Percentiles rank a stretch among this genome's conserved stretches.
phyloP scores from a whole-genome alignment of 1,140 invertebrate genomes.

The Arctopsyche grandis region DNA sequence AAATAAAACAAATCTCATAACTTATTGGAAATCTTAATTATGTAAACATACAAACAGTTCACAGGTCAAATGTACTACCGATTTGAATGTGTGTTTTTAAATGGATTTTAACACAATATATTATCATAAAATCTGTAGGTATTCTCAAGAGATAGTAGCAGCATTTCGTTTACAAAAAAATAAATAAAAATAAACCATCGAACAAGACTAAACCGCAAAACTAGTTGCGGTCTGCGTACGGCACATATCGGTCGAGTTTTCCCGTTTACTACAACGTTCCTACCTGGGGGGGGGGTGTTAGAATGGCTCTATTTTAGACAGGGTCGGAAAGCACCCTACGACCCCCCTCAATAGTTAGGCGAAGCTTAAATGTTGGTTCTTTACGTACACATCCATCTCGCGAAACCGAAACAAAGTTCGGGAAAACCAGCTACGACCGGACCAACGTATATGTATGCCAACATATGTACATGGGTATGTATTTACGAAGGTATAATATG shows the following conservation, averaged over 20 bases:
- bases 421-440: slow-evolving; percentile 29
- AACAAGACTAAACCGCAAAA: slow-evolving; percentile 5
- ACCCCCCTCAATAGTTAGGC: slow-evolving; percentile 20
- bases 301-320: slow-evolving; percentile 52
- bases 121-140: no score
- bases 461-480: no score
- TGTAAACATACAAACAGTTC: no score
- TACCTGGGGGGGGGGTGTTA: not conserved
- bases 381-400: not conserved
- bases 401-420: slow-evolving; percentile 27
- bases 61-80: no score
- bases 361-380: slow-evolving; percentile 31
- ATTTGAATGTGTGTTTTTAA: no score
- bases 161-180: not conserved
- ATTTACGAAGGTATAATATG: not conserved
- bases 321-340: not conserved
- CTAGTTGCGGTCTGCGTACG: slow-evolving; percentile 24
- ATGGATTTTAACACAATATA: no score
- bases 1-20: no score
- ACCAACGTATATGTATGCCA: no score
- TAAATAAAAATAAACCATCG: slow-evolving; percentile 3
- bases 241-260: slow-evolving; percentile 34
- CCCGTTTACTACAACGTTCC: not conserved
- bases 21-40: no score
- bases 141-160: no score